Conservation (phyloP, 2,888 invertebrate genomes). For the Parnassius mnemosyne region DNA sequence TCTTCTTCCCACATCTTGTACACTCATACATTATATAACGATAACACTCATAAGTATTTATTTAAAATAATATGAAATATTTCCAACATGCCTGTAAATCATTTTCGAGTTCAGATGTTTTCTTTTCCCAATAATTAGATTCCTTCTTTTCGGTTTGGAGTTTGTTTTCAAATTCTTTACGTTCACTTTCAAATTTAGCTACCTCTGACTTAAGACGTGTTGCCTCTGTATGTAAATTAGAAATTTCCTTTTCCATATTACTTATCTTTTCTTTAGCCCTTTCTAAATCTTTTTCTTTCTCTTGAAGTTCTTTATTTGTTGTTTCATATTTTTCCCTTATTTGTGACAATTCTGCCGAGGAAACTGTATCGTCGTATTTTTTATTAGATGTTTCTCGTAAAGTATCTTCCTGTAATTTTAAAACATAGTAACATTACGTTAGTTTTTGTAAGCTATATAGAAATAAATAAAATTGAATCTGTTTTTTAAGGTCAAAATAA, state of each 20-base stretch:
- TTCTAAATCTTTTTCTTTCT: slow-evolving; percentile 61
- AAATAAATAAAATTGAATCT: no score
- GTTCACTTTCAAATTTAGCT: slow-evolving; percentile 70
- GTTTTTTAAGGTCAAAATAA: no score
- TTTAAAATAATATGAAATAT: not conserved
- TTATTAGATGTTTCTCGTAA: slow-evolving; percentile 68
- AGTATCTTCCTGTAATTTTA: slow-evolving; percentile 59
- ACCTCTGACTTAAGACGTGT: slow-evolving; percentile 66
- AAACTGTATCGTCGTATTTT: slow-evolving; percentile 71
- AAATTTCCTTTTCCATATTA: slow-evolving; percentile 72
- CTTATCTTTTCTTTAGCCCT: slow-evolving; percentile 55
- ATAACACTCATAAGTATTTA: not conserved
- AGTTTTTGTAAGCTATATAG: no score
- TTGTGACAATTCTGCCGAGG: slow-evolving; percentile 73
- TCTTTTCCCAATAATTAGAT: slow-evolving; percentile 83
- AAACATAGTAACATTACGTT: not conserved
- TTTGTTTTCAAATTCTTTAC: slow-evolving; percentile 83
- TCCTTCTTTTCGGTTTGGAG: slow-evolving; percentile 82
- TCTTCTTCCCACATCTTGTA: not conserved
- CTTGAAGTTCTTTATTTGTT: slow-evolving; percentile 54
- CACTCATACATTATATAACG: not conserved
- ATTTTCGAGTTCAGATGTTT: slow-evolving; percentile 81
- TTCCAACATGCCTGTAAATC: slow-evolving; percentile 72
- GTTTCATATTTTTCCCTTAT: slow-evolving; percentile 70
- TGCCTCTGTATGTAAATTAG: slow-evolving; percentile 63